Percentiles rank a stretch among this genome's conserved stretches.
phyloP scores from a whole-genome alignment of 2,888 invertebrate species.

The Melanargia galathea region DNA sequence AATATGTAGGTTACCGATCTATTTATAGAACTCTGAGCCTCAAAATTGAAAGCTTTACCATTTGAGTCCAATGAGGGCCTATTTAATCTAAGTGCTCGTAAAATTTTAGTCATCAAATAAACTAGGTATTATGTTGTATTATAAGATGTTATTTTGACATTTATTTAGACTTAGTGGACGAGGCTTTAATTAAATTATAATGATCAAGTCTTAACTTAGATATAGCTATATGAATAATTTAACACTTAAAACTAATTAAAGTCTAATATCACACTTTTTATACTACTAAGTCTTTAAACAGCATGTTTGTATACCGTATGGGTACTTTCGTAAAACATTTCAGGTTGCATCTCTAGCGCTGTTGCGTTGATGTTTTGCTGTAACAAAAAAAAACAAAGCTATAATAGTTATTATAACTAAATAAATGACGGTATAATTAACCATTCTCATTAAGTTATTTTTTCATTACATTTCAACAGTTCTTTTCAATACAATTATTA shows the following conservation, averaged over 20 bases:
- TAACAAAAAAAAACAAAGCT: conserved; percentile 52
- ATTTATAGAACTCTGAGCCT: neutral
- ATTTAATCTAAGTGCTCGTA: neutral
- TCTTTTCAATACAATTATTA: no score
- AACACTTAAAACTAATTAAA: conserved; percentile 63
- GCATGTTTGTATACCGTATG: conserved; percentile 15
- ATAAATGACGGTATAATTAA: no score
- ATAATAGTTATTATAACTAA: neutral
- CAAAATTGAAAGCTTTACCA: neutral
- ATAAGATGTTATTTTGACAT: neutral
- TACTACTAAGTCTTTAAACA: conserved; percentile 37
- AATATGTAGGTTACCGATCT: neutral
- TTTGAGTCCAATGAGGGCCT: neutral
- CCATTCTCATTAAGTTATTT: no score
- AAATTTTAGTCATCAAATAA: conserved; percentile 1
- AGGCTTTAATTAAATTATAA: conserved; percentile 9
- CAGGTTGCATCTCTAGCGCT: conserved; percentile 73
- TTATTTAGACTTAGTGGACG: neutral
- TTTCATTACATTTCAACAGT: no score
- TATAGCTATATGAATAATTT: conserved; percentile 59
- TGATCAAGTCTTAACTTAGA: conserved; percentile 20
- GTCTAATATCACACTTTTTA: conserved; percentile 77
- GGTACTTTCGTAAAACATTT: conserved; percentile 37
- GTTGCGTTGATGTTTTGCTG: conserved; percentile 79
- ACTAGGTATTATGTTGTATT: neutral